phyloP scores from a whole-genome alignment of 2,113 vertebrate species.

The Ifrita kowaldi region DNA sequence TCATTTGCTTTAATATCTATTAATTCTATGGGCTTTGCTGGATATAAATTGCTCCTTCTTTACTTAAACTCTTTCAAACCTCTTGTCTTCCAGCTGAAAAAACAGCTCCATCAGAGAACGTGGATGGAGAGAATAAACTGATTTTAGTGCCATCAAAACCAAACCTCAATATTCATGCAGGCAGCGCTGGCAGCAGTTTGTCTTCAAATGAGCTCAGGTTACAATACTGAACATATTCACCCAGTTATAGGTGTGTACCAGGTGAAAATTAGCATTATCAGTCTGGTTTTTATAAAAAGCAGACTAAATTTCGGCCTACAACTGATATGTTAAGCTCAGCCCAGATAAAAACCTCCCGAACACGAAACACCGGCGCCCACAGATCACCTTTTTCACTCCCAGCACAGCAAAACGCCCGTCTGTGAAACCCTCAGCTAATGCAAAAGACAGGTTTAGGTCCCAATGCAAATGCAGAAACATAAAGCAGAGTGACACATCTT shows the following conservation, averaged over 20 bases:
- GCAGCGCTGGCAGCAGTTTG: neutral
- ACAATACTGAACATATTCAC: accelerated
- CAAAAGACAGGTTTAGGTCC: neutral
- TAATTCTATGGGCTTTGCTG: neutral
- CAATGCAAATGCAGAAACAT: neutral
- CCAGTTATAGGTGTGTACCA: neutral
- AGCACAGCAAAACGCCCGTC: neutral
- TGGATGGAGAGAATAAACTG: neutral
- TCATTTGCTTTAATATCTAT: neutral
- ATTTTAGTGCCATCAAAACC: neutral
- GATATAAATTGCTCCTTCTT: neutral
- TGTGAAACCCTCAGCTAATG: neutral
- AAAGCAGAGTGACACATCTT: neutral
- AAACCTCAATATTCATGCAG: neutral
- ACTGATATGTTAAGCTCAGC: accelerated
- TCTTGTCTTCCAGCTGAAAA: neutral
- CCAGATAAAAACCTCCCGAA: neutral
- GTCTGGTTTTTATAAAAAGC: neutral
- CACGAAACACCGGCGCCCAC: accelerated
- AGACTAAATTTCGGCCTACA: neutral
- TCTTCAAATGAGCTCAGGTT: neutral
- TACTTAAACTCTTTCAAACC: neutral
- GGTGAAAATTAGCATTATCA: neutral
- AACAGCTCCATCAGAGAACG: neutral
- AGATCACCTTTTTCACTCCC: accelerated